Percentiles rank a stretch among this genome's conserved stretches.
Conservation (phyloP, 2,797 vertebrate genomes). For the Urophycis tenuis region DNA sequence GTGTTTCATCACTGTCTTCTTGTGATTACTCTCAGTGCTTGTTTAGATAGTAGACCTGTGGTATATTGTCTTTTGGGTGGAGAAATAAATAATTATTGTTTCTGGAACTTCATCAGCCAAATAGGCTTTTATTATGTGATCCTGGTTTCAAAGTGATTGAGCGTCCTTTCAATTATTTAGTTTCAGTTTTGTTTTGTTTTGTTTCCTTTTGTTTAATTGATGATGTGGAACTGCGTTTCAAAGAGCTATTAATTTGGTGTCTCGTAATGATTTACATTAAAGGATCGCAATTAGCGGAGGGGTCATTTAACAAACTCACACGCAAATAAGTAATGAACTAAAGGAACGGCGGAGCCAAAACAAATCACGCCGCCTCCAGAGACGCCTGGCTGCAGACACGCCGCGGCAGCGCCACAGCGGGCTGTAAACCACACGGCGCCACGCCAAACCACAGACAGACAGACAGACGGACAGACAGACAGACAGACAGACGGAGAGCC, state of each 20-base stretch:
- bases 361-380: conserved; percentile 2
- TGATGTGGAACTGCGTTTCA: background rate
- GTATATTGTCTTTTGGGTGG: background rate
- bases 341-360: background rate
- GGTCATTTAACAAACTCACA: conserved; percentile 2
- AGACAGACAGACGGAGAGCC: too few species aligned
- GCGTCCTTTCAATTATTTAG: background rate
- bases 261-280: conserved; percentile 6
- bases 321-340: conserved; percentile 1
- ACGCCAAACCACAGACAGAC: too few species aligned
- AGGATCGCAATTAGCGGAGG: background rate
- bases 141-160: background rate
- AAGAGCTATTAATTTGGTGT: conserved; percentile 2
- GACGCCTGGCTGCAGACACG: conserved; percentile 6
- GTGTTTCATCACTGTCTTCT: conserved; percentile 35
- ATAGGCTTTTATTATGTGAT: background rate
- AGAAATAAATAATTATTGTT: background rate
- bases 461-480: too few species aligned
- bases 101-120: background rate
- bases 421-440: background rate
- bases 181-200: background rate
- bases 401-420: too few species aligned
- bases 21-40: conserved; percentile 42
- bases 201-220: background rate
- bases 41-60: conserved; percentile 12